Evolutionary conservation across 2,797 vertebrate genomes (phyloP).

Genomic region (Sciaenops ocellatus): DNA sequence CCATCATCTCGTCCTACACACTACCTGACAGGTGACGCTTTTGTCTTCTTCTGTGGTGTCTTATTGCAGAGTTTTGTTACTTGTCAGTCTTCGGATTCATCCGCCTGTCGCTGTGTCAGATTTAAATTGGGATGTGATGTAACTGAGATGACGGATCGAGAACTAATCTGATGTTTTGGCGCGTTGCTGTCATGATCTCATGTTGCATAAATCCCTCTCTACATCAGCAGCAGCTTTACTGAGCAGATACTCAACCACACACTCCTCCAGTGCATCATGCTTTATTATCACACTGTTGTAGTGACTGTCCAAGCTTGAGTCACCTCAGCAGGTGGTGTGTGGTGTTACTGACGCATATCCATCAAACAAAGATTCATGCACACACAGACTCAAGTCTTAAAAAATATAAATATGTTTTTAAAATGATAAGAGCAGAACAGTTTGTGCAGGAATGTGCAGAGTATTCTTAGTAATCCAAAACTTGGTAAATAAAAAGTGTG

Average conservation of each 20-base stretch:
- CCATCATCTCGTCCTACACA: slow-evolving; percentile 98
- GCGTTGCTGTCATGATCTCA: not conserved
- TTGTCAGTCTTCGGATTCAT: not conserved
- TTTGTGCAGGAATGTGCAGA: too few species aligned
- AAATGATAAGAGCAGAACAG: too few species aligned
- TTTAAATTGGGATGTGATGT: slow-evolving; percentile 18
- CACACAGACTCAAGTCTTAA: too few species aligned
- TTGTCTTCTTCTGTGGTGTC: not conserved
- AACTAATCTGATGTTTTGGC: slow-evolving; percentile 16
- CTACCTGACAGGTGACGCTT: slow-evolving; percentile 93
- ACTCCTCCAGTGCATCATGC: too few species aligned
- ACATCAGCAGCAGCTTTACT: not conserved
- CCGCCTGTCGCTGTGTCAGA: not conserved
- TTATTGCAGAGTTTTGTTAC: not conserved
- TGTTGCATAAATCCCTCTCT: not conserved
- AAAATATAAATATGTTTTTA: too few species aligned
- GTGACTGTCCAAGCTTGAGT: too few species aligned
- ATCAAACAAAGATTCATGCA: too few species aligned
- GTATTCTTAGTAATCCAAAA: too few species aligned
- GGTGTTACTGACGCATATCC: too few species aligned
- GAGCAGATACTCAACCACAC: not conserved
- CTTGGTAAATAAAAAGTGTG: too few species aligned
- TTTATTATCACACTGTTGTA: too few species aligned
- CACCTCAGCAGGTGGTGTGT: too few species aligned
- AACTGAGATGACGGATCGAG: slow-evolving; percentile 12